Evolutionary conservation across 1,140 invertebrate species (phyloP), one percentile per base, ranked within the genome.

Genomic region (Diorhabda sublineata): DNA sequence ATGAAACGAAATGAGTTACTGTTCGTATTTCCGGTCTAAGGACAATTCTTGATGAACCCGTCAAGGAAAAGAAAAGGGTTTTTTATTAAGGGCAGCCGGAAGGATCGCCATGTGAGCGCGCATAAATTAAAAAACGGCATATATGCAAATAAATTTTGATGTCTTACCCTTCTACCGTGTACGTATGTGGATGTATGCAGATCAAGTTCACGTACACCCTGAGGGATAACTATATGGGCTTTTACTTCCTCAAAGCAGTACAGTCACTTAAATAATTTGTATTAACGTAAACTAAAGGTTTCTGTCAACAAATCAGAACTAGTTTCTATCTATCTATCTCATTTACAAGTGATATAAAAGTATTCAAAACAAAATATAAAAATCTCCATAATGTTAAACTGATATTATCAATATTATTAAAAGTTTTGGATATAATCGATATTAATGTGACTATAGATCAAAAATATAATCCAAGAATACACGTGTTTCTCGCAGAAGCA

Each of bases 11-110:
- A 62, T 62, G 61, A 62, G 61, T 62, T 62, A 62, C 61, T 44
- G 61, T 62, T 47, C 61, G 61, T 43, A 62, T 62, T 62, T 62
- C 61, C 61, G 61, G 61, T 52, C 61, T 43, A 62, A 62, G 61
- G 61, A 62, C 61, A 62, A 62, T 62, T 62, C 61, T 11, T 62
- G 61, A 62, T 62, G 61, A 62, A 62, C 61, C 42, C 42, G 61
- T 62, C 61, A 62, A 62, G 61, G 61, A 62, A 62, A 45, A 62
- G 61, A 62, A 62, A 62, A 62, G 61, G 61, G 42, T 52, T 52
- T 44, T 3, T 43, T n/a, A 44, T 62, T n/a, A 42, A 11, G 61
- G 61, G 6, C 6, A 52, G 47, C 47, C 47, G 47, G 47, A n/a
- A 52, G 47, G 47, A 62, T 62, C 61, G 5, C 61, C 61, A 43